Conservation (phyloP, 2,113 vertebrate species). For the Pedionomus torquatus region DNA sequence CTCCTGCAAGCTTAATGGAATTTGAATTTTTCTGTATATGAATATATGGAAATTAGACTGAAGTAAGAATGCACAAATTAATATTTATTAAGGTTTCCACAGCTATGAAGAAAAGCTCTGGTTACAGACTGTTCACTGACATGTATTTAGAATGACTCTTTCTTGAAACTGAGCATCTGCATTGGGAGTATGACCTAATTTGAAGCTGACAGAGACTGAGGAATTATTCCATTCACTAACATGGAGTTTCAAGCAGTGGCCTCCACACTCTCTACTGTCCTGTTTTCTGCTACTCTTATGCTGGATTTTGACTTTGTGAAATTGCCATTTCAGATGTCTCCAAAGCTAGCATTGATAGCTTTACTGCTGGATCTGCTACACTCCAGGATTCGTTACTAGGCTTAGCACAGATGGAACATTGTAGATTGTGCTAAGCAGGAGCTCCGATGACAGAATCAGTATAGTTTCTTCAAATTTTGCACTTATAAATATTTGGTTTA, state of each 20-base stretch:
- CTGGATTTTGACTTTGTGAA: not conserved
- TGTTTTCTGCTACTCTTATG: not conserved
- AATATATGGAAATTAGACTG: not conserved
- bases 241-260: not conserved
- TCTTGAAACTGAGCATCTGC: not conserved
- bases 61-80: not conserved
- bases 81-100: not conserved
- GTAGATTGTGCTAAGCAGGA: not conserved
- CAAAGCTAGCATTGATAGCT: fast-evolving
- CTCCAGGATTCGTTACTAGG: not conserved
- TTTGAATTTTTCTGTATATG: not conserved
- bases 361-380: not conserved
- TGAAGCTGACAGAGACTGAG: not conserved
- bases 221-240: not conserved
- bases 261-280: not conserved
- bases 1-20: not conserved
- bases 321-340: not conserved
- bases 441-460: not conserved
- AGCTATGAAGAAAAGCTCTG: not conserved
- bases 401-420: not conserved
- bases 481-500: not conserved
- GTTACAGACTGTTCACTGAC: not conserved
- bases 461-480: not conserved
- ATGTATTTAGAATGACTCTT: not conserved
- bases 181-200: not conserved